Base-by-base conservation (phyloP, 1,140 invertebrate genomes). In the Plutomurus gul region DNA sequence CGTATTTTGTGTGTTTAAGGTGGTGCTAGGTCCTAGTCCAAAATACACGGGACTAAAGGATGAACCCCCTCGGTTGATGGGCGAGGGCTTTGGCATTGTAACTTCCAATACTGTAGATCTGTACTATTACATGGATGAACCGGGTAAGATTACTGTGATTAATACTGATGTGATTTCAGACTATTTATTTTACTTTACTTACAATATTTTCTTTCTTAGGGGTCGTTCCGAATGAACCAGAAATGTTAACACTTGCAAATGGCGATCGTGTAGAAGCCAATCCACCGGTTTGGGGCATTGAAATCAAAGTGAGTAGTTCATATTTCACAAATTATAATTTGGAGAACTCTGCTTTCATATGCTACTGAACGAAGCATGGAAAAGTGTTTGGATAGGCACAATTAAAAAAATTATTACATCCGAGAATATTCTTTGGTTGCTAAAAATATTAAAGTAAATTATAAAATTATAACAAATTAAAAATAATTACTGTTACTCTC, bases 121-220 rank as follows among this genome's bases (percentile, higher is more conserved):
- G 27, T 98, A 98, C 87, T 97, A 96, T 86, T 98, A 97, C 84
- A 95, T 97, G 93, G 96, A 99, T 87, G 95, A 98, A 87, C 92
- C 96, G 46, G 93, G 93, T 85, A 84, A 79, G 70, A 30, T 77
- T 78, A 51, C 47, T 75, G 33, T 43, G 37, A 25, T 43, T 60
- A 39, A 6, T 77, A 25, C 71, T 4, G 46, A 25, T 22, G 56
- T 33, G 49, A 25, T 74, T 25, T 46, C 43, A 46, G 76, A 78
- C 33, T 2, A 72, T 75, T 70, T 46, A 71, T 78, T 49, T 16
- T 74, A 72, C 22, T 20, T 71, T 49, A 27, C 46, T 77, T 75
- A 11, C 18, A 11, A 43, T 47, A 25, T 81, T n/a, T 30, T 22
- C 37, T 16, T 46, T 73, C 43, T 81, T n/a, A 91, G 93, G 93